Conservation (phyloP, 2,113 vertebrate genomes). For the Andinoacara biseriatus region DNA sequence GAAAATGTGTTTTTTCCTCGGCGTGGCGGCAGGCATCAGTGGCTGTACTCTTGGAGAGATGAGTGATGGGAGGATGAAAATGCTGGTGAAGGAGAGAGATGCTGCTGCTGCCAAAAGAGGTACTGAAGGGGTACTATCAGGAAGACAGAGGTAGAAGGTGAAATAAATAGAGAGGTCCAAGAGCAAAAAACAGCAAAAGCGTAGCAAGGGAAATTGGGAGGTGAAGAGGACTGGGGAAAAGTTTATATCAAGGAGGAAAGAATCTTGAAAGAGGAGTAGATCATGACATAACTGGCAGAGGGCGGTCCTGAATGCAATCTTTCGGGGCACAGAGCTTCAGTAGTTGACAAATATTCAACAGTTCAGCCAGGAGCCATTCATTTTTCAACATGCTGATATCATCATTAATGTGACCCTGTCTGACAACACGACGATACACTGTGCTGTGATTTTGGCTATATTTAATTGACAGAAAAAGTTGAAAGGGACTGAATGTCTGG, state of each 20-base stretch:
- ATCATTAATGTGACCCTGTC: neutral
- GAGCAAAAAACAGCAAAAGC: neutral
- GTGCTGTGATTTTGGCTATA: neutral
- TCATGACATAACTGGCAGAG: conserved; percentile 15
- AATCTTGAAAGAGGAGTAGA: neutral
- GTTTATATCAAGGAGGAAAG: conserved; percentile 32
- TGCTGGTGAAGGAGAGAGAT: conserved; percentile 51
- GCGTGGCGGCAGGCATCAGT: conserved; percentile 54
- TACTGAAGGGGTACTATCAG: conserved; percentile 11
- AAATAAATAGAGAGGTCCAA: conserved; percentile 21
- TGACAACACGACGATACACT: neutral
- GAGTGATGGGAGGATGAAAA: conserved; percentile 60
- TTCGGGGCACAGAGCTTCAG: neutral
- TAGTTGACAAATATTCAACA: neutral
- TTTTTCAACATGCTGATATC: neutral
- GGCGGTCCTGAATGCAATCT: neutral
- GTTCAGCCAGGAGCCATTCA: neutral
- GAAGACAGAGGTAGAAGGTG: neutral
- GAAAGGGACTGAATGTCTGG: neutral
- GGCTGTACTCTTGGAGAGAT: conserved; percentile 54
- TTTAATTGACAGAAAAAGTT: neutral
- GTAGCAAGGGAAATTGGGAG: conserved; percentile 20
- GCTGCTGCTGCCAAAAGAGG: conserved; percentile 27
- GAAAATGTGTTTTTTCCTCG: conserved; percentile 68
- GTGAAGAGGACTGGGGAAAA: conserved; percentile 30